Percentiles rank a stretch among this genome's conserved stretches.
These are phyloP conservation scores for Eidolon helvum DNA, from an alignment of 2,113 vertebrate genomes.

Conservation along the genomic window DNA sequence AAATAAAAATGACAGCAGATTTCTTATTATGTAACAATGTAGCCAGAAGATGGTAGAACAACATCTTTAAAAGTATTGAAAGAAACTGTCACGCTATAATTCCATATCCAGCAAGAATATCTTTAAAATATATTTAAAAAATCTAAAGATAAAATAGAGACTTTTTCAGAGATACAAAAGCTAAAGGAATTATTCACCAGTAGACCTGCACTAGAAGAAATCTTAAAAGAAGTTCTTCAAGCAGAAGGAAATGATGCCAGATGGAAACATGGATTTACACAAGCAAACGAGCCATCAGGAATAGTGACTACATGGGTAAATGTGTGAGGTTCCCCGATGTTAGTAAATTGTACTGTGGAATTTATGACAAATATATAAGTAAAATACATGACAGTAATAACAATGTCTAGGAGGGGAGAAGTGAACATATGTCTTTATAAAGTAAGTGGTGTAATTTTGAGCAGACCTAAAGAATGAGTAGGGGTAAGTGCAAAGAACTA, in stretches of 20 bases:
- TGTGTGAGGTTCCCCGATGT: neutral
- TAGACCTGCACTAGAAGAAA: neutral
- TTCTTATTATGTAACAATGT: neutral
- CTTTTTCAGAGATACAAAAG: neutral
- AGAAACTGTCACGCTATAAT: neutral
- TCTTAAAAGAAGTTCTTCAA: neutral
- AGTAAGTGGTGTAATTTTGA: neutral
- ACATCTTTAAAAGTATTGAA: neutral
- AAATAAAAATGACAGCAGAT: neutral
- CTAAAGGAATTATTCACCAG: neutral
- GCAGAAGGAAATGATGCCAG: neutral
- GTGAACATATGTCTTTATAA: neutral
- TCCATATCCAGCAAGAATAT: slow-evolving; percentile 25
- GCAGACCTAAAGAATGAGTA: neutral
- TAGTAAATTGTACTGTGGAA: neutral
- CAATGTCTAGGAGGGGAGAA: neutral
- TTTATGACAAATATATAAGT: neutral
- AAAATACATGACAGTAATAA: neutral
- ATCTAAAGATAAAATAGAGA: neutral
- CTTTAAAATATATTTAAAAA: neutral
- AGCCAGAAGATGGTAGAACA: neutral
- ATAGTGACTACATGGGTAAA: neutral
- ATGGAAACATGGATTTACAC: neutral
- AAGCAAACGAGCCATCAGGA: neutral
- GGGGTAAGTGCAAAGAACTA: neutral